phyloP scores from a whole-genome alignment of 2,797 vertebrate species.

The Masticophis lateralis region DNA sequence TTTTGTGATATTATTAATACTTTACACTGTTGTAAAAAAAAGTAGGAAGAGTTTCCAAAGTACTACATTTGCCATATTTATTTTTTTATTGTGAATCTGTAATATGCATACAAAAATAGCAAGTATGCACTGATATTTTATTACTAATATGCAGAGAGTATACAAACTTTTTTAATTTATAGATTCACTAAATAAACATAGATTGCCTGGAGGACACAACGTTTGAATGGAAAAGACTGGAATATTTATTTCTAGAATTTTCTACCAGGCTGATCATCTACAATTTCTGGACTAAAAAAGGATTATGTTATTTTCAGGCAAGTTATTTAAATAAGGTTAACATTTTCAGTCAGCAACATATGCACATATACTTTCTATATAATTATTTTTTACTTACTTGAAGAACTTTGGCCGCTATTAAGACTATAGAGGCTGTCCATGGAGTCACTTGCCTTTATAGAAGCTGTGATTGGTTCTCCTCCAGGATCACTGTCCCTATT shows the following conservation, averaged over 20 bases:
- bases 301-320: neutral
- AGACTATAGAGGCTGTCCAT: conserved; percentile 89
- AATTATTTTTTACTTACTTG: conserved; percentile 78
- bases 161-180: neutral
- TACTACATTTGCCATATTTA: neutral
- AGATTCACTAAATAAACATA: neutral
- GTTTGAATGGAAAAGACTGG: neutral
- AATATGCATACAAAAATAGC: neutral
- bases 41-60: neutral
- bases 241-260: neutral
- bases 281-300: neutral
- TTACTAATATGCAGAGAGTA: neutral
- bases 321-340: neutral
- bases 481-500: conserved; percentile 67
- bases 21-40: neutral
- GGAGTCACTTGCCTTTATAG: conserved; percentile 78
- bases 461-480: conserved; percentile 58
- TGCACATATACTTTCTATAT: neutral
- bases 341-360: neutral
- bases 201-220: neutral
- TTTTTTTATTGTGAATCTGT: neutral
- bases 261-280: neutral
- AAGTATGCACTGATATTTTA: neutral
- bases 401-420: conserved; percentile 85
- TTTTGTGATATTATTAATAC: neutral